These are phyloP conservation scores for Aphis craccivora DNA, from an alignment of 1,140 invertebrate genomes.

Conservation along the genomic window DNA sequence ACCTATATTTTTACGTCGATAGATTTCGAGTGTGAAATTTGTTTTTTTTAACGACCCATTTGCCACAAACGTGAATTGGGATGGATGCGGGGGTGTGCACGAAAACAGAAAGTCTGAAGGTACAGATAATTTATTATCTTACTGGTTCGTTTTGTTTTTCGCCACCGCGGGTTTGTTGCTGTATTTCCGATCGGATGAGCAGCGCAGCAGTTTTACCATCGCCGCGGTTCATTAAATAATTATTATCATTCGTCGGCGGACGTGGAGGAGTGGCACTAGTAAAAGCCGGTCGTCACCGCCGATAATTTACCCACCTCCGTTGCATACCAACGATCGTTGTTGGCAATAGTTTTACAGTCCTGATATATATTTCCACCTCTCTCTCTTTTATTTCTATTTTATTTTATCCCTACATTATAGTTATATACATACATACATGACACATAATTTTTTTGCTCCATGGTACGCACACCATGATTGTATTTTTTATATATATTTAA, in stretches of 20 bases:
- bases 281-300: slow-evolving; percentile 26
- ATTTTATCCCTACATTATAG: slow-evolving; percentile 8
- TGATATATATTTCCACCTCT: background rate
- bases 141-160: slow-evolving; percentile 35
- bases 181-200: slow-evolving; percentile 46
- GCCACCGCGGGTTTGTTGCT: slow-evolving; percentile 4
- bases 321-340: background rate
- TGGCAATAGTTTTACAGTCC: slow-evolving; percentile 27
- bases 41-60: slow-evolving; percentile 22
- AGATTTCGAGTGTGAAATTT: slow-evolving; percentile 30
- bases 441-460: background rate
- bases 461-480: background rate
- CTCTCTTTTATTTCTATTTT: slow-evolving; percentile 5
- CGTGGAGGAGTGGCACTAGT: slow-evolving; percentile 9
- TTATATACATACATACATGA: background rate
- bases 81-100: background rate
- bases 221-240: slow-evolving; percentile 44
- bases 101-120: slow-evolving; percentile 39
- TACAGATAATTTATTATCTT: slow-evolving; percentile 25
- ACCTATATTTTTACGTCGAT: slow-evolving; percentile 17
- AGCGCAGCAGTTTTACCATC: background rate
- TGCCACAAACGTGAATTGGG: background rate
- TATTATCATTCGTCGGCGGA: slow-evolving; percentile 31
- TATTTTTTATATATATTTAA: slow-evolving; percentile 13
- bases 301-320: slow-evolving; percentile 24